Percentiles rank a stretch among this genome's conserved stretches.
Evolutionary conservation across 2,888 invertebrate genomes (phyloP).

Genomic region (Boloria euphrosyne): DNA sequence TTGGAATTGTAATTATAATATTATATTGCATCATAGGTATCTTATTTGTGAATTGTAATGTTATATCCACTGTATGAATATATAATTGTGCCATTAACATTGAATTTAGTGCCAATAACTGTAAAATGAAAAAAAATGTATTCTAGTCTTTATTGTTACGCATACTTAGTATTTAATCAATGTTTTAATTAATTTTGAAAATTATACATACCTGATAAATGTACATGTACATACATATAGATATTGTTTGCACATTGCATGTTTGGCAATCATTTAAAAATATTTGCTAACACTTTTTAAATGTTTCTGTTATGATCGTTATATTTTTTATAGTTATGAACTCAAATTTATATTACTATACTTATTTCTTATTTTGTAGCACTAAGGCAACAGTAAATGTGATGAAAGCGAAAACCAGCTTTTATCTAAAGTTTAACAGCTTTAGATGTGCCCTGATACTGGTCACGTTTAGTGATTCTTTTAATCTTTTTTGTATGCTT

Average conservation of each 20-base stretch:
- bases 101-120: conserved; percentile 82
- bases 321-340: conserved; percentile 45
- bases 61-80: conserved; percentile 64
- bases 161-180: conserved; percentile 80
- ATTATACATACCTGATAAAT: conserved; percentile 53
- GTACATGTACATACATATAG: conserved; percentile 45
- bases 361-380: not conserved
- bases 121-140: conserved; percentile 79
- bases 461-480: too few species aligned
- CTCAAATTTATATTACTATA: not conserved
- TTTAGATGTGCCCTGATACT: conserved; percentile 1
- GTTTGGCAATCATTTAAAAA: conserved; percentile 57
- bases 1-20: conserved; percentile 61
- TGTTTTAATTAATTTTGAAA: conserved; percentile 74
- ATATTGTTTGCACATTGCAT: conserved; percentile 73
- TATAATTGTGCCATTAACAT: conserved; percentile 77
- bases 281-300: conserved; percentile 40
- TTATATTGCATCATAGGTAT: conserved; percentile 54
- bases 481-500: too few species aligned
- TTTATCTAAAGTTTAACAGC: too few species aligned
- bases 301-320: conserved; percentile 46
- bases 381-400: conserved; percentile 1
- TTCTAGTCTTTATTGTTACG: conserved; percentile 83
- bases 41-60: conserved; percentile 45
- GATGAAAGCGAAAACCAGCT: too few species aligned